Conservation (phyloP, 2,888 invertebrate species). For the Carterocephalus palaemon region DNA sequence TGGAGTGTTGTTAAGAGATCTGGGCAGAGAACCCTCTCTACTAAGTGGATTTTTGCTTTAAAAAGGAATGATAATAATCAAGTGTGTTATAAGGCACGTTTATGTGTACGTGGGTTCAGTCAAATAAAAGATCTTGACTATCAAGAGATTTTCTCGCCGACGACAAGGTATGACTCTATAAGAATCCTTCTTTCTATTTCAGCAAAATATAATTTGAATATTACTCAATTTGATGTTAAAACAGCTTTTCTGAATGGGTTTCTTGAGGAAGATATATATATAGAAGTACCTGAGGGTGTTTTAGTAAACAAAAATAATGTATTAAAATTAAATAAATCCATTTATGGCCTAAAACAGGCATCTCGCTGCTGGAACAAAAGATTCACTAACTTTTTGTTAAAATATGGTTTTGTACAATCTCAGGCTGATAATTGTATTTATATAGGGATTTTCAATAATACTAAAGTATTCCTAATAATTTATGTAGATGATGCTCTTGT, state of each 20-base stretch:
- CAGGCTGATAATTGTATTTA: too few species aligned
- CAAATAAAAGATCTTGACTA: constrained; percentile 31
- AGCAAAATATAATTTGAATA: constrained; percentile 25
- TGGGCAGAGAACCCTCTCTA: constrained; percentile 28
- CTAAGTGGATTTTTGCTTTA: constrained; percentile 35
- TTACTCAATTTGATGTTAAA: constrained; percentile 34
- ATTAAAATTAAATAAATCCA: constrained; percentile 33
- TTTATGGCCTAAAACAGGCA: constrained; percentile 38
- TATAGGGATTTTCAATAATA: constrained; percentile 28
- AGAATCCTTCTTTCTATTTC: constrained; percentile 29
- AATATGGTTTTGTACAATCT: constrained; percentile 26
- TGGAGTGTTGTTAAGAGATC: constrained; percentile 29
- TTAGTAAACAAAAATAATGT: constrained; percentile 28
- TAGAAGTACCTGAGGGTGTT: constrained; percentile 32
- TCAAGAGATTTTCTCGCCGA: constrained; percentile 31
- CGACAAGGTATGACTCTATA: constrained; percentile 30
- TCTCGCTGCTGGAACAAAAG: constrained; percentile 35
- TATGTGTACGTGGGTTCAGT: constrained; percentile 32
- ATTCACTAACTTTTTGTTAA: constrained; percentile 27
- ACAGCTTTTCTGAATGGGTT: constrained; percentile 31
- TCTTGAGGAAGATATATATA: constrained; percentile 32
- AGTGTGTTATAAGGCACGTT: constrained; percentile 27
- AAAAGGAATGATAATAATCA: constrained; percentile 29
- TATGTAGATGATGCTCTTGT: constrained; percentile 38
- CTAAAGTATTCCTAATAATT: constrained; percentile 32